Evolutionary conservation across 2,113 vertebrate species (phyloP).

Genomic region (Poecilia latipinna): DNA sequence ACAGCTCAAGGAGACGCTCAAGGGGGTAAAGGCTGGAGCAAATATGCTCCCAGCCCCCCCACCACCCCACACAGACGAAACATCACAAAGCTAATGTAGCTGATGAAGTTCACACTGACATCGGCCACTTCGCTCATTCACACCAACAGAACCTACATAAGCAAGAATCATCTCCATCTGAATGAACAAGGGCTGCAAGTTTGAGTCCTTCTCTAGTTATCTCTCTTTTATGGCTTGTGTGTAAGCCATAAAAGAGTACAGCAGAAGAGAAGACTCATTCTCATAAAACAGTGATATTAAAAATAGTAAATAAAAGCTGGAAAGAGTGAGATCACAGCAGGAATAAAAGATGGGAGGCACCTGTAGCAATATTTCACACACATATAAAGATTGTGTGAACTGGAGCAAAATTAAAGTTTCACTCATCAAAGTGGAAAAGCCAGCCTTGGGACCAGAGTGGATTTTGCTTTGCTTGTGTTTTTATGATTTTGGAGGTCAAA

Average conservation of each 20-base stretch:
- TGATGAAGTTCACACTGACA: slow-evolving; percentile 68
- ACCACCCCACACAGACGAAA: slow-evolving; percentile 67
- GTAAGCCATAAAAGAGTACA: not conserved
- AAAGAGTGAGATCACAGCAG: slow-evolving; percentile 7
- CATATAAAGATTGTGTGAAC: not conserved
- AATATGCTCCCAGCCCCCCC: slow-evolving; percentile 18
- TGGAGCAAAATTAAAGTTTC: too few species aligned
- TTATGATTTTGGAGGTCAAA: too few species aligned
- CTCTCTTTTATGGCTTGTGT: not conserved
- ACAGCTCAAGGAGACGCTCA: slow-evolving; percentile 81
- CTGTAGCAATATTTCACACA: not conserved
- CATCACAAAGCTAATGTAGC: slow-evolving; percentile 88
- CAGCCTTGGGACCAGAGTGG: too few species aligned
- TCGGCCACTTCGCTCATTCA: slow-evolving; percentile 36
- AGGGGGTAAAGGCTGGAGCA: slow-evolving; percentile 77
- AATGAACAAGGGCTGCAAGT: not conserved
- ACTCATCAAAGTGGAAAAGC: too few species aligned
- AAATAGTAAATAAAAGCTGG: slow-evolving; percentile 21
- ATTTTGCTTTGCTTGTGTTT: too few species aligned
- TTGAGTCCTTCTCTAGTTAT: not conserved
- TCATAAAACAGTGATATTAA: slow-evolving; percentile 42
- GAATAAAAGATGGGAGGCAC: not conserved
- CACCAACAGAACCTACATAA: slow-evolving; percentile 20
- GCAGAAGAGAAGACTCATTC: not conserved
- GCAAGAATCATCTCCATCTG: slow-evolving; percentile 13